Evolutionary conservation across 23 tunicate genomes (phyloP).

Genomic region (Halocynthia roretzi): DNA sequence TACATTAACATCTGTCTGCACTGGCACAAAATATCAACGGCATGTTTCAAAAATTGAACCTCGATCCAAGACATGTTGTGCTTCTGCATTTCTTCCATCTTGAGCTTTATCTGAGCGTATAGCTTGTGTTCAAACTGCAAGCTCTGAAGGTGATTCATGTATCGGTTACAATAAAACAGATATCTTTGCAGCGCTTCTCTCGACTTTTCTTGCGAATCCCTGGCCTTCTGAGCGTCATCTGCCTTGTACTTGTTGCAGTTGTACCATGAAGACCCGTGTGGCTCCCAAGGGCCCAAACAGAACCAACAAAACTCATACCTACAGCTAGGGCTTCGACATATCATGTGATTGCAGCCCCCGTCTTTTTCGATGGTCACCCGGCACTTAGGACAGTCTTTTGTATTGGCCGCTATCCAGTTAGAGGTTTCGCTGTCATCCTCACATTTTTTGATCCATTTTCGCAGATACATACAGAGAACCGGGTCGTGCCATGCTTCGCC

Average conservation of each 20-base stretch:
- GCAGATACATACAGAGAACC: conserved; percentile 74
- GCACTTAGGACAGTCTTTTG: conserved; percentile 96
- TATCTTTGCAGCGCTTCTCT: conserved; percentile 82
- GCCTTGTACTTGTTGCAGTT: conserved; percentile 94
- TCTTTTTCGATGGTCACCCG: conserved; percentile 89
- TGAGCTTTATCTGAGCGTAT: conserved; percentile 63
- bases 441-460: conserved; percentile 91
- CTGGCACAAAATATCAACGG: conserved; percentile 80
- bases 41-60: conserved; percentile 79
- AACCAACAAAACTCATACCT: conserved; percentile 99
- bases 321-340: conserved; percentile 72
- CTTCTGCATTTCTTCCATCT: conserved; percentile 89
- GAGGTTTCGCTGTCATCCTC: conserved; percentile 99
- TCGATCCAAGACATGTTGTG: conserved; percentile 94
- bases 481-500: conserved; percentile 97
- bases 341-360: conserved; percentile 97
- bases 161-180: conserved; percentile 87
- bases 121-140: conserved; percentile 78
- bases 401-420: conserved; percentile 95
- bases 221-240: conserved; percentile 68
- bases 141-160: conserved; percentile 84
- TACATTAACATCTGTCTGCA: conserved; percentile 95
- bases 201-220: conserved; percentile 86
- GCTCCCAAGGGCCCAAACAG: conserved; percentile 96
- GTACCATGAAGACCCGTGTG: conserved; percentile 97